Base-by-base conservation (phyloP, 2,113 vertebrate genomes). In the Nipponia nippon region DNA sequence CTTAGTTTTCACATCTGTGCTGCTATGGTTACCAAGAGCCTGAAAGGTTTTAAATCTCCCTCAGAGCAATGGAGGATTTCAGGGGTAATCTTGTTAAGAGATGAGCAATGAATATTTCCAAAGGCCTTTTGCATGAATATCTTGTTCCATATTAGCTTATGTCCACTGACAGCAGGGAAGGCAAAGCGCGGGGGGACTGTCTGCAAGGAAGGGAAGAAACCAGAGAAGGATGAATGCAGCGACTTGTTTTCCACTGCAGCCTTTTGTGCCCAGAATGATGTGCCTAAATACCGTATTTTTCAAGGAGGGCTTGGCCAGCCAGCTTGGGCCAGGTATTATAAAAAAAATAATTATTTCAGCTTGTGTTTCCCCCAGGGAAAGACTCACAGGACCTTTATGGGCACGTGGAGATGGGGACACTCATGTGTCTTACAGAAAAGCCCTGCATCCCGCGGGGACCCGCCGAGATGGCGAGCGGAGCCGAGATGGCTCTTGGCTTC, bases 21-120 rank as follows among this genome's bases (percentile, higher is more conserved):
- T 97, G 97, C 96, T 83, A 96, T 97, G 96, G 96, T 96, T 97
- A 97, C 97, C 16, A 2, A 93, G 87, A 95, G 95, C 81, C 94
- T 87, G 94, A n/a, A 87, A 91, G 96, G 94, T 16, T 97, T 91
- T 89, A 89, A 85, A 93, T 93, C 96, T 95, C 91, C 94, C 94
- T 95, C 84, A 90, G 82, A 97, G 96, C 96, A 79, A 91, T 71
- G 87, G 89, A 94, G 96, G 91, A 89, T 95, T 97, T 97, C 89
- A 82, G 95, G 83, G 58, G 62, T 97, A 97, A 97, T 97, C 97
- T 97, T 95, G 95, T 97, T 97, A 97, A 90, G 95, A 95, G 94
- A 96, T 96, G 97, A 97, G 95, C 96, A 95, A 95, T 97, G 97
- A 97, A 95, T 95, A 97, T 97, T 97, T 96, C 96, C 93, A 93